Conservation (phyloP, 2,888 invertebrate genomes). For the Vanessa cardui region DNA sequence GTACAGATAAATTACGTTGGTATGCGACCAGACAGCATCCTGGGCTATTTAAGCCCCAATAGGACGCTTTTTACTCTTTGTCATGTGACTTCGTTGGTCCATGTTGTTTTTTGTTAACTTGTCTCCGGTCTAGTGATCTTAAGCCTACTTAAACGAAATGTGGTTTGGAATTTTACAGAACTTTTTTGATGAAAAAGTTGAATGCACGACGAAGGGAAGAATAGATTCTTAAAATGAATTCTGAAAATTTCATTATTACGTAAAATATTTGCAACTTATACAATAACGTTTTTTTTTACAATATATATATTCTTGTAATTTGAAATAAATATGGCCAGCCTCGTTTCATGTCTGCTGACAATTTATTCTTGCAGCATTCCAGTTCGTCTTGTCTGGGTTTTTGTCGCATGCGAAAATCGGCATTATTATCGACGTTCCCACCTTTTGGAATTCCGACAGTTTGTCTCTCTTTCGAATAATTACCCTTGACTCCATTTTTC, state of each 20-base stretch:
- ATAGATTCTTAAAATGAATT: background rate
- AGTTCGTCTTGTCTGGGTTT: constrained; percentile 1
- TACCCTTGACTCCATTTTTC: constrained; percentile 17
- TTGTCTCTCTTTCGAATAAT: background rate
- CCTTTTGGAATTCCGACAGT: background rate
- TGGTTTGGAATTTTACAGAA: background rate
- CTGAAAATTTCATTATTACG: background rate
- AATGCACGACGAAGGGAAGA: background rate
- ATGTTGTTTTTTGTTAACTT: constrained; percentile 9
- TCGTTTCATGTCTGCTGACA: background rate
- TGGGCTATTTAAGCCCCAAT: constrained; percentile 41
- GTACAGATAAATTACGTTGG: constrained; percentile 37
- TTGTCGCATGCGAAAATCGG: constrained; percentile 19
- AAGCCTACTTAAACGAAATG: constrained; percentile 6
- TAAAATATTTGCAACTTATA: background rate
- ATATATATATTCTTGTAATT: too few species aligned
- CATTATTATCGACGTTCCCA: constrained; percentile 1
- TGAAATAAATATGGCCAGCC: background rate
- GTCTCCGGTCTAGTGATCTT: constrained; percentile 3
- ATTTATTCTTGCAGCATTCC: constrained; percentile 13
- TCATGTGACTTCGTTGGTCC: constrained; percentile 11
- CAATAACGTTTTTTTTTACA: background rate
- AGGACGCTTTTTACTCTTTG: constrained; percentile 27
- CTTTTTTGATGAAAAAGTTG: background rate
- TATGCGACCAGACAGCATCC: constrained; percentile 35